A percentile compares a stretch with the other conserved stretches of the same genome.
These are phyloP conservation scores for Macrotrachela quadricornifera DNA, from an alignment of 1,140 invertebrate genomes.

Conservation along the genomic window DNA sequence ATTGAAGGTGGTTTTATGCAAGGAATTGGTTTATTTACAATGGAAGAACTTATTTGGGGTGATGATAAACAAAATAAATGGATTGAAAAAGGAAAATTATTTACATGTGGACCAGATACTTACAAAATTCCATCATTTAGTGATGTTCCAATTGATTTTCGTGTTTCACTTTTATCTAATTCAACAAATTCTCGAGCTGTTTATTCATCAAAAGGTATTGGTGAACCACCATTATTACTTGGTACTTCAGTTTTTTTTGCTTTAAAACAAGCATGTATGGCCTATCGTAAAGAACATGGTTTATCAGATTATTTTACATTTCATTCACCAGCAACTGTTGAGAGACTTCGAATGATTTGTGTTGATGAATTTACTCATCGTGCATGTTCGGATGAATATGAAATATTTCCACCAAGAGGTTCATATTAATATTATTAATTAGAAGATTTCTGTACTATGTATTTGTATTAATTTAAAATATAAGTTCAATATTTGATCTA, in stretches of 20 bases:
- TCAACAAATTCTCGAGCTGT: conserved; percentile 70
- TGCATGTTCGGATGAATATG: too few relatives aligned
- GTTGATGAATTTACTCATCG: too few relatives aligned
- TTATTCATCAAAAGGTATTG: conserved; percentile 84
- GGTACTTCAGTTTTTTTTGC: conserved; percentile 67
- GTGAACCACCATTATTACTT: conserved; percentile 76
- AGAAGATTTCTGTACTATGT: too few relatives aligned
- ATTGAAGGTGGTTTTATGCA: conserved; percentile 74
- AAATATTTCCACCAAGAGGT: too few relatives aligned
- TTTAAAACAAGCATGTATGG: conserved; percentile 28
- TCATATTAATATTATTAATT: too few relatives aligned
- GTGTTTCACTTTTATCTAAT: conserved; percentile 62
- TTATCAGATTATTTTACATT: not conserved
- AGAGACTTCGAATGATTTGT: not conserved
- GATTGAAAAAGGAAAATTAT: conserved; percentile 47
- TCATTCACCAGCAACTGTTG: conserved; percentile 9
- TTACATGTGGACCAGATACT: conserved; percentile 62
- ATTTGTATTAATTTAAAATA: too few relatives aligned
- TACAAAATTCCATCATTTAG: conserved; percentile 74
- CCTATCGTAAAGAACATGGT: not conserved
- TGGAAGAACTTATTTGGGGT: conserved; percentile 55
- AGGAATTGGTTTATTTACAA: conserved; percentile 68
- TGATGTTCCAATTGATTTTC: conserved; percentile 71
- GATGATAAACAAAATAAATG: conserved; percentile 45
- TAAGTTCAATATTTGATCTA: too few relatives aligned